These are phyloP conservation scores for Lepidochitona cinerea DNA, from an alignment of 2,888 invertebrate genomes.

Conservation along the genomic window DNA sequence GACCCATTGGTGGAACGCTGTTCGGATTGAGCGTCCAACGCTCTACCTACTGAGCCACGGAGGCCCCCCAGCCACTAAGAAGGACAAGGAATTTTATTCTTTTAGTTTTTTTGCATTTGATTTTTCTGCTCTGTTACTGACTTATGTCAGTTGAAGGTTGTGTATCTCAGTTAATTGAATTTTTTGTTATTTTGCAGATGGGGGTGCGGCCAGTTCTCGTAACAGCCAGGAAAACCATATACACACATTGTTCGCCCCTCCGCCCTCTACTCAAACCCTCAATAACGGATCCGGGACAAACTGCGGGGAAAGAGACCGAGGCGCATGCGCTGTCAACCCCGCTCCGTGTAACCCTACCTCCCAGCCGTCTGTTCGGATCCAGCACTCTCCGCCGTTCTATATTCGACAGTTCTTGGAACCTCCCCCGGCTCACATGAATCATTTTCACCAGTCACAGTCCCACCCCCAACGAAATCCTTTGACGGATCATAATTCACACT, in stretches of 20 bases:
- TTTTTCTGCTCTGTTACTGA: too few species aligned
- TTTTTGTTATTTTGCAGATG: too few species aligned
- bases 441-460: conserved; percentile 27
- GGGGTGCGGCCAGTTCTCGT: background rate
- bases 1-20: too few species aligned
- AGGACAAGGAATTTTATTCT: too few species aligned
- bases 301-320: background rate
- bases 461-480: background rate
- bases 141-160: too few species aligned
- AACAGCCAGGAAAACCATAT: conserved; percentile 1
- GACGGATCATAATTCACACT: background rate
- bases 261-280: conserved; percentile 7
- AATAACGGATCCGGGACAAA: background rate
- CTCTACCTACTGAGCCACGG: too few species aligned
- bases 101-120: too few species aligned
- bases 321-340: background rate
- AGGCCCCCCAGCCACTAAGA: too few species aligned
- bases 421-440: conserved; percentile 36
- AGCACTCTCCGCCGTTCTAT: conserved; percentile 7
- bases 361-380: conserved; percentile 34
- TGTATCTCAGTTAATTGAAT: too few species aligned
- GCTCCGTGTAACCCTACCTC: conserved; percentile 60
- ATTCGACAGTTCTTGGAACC: conserved; percentile 45
- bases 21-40: too few species aligned
- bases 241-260: background rate